Conservation (phyloP, 2,113 vertebrate genomes). For the Urocynchramus pylzowi region DNA sequence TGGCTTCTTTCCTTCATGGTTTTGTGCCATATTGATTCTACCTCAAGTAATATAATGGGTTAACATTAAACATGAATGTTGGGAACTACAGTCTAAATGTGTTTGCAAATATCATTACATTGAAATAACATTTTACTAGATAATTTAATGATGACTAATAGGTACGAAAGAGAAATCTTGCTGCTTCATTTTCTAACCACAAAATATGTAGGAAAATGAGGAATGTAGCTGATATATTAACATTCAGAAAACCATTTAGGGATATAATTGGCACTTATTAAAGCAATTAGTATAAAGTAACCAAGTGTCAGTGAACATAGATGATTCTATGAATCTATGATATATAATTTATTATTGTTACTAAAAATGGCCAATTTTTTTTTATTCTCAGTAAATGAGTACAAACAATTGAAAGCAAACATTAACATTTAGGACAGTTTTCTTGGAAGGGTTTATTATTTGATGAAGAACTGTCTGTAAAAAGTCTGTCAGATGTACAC, state of each 20-base stretch:
- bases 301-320: slow-evolving; percentile 7
- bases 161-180: not conserved
- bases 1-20: not conserved
- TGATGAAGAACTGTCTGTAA: not conserved
- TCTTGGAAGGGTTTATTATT: not conserved
- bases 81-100: not conserved
- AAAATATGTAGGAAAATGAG: not conserved
- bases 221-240: not conserved
- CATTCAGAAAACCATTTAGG: slow-evolving; percentile 6
- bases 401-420: not conserved
- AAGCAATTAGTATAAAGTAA: slow-evolving; percentile 30
- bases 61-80: not conserved
- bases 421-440: not conserved
- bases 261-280: slow-evolving; percentile 38
- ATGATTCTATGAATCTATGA: not conserved
- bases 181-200: slow-evolving; percentile 12
- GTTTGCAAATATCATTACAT: not conserved
- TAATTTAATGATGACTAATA: not conserved
- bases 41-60: not conserved
- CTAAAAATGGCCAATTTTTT: not conserved
- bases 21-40: not conserved
- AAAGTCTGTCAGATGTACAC: not conserved
- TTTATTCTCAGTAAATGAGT: not conserved
- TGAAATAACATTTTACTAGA: not conserved
- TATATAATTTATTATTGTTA: not conserved